Conservation (phyloP, 2,113 vertebrate genomes). For the Zingel zingel region DNA sequence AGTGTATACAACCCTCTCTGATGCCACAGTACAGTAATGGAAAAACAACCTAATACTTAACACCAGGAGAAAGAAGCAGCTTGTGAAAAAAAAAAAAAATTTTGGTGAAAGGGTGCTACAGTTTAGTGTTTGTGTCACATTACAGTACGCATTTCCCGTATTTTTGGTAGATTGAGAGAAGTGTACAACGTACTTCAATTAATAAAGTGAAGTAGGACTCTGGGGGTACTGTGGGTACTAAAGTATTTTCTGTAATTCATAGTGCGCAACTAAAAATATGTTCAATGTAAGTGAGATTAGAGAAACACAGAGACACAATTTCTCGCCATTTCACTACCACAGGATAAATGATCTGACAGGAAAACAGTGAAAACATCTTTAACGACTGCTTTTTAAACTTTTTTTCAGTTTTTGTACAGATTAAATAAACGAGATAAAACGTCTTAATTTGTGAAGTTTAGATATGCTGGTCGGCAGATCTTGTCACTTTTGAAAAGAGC, state of each 20-base stretch:
- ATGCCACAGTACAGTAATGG: neutral
- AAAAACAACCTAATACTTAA: neutral
- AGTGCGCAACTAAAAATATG: neutral
- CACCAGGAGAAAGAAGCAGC: neutral
- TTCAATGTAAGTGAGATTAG: neutral
- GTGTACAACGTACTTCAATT: neutral
- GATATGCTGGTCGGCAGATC: neutral
- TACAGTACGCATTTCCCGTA: no score
- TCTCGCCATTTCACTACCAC: neutral
- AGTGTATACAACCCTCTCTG: neutral
- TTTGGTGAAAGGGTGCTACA: neutral
- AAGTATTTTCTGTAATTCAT: constrained; percentile 12
- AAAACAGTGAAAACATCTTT: neutral
- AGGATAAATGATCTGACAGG: neutral
- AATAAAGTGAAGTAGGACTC: constrained; percentile 5
- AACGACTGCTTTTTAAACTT: neutral
- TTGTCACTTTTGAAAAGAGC: neutral
- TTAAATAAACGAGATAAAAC: neutral
- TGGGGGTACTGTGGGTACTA: constrained; percentile 1
- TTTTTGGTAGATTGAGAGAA: neutral
- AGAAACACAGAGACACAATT: neutral
- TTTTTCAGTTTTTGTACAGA: neutral
- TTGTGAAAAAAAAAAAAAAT: neutral
- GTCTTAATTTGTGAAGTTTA: neutral
- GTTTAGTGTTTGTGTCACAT: no score